Evolutionary conservation across 2,797 vertebrate species (phyloP), one percentile per base, ranked within the genome.

Genomic region (Harpagifer antarcticus): DNA sequence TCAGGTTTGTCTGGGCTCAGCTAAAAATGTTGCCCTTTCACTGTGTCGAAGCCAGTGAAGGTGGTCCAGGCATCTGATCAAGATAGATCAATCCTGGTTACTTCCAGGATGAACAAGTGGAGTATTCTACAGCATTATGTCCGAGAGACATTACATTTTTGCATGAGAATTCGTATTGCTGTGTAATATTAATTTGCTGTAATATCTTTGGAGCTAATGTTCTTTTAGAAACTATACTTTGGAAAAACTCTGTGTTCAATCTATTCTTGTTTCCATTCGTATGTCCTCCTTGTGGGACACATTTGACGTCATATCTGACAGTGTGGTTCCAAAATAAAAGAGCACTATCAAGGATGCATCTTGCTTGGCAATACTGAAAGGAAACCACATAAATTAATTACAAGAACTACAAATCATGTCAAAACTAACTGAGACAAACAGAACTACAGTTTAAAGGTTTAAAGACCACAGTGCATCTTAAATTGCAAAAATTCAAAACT

Each of bases 321-420:
- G 44, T n/a, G 19, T 55, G 14, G 74, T 77, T 82, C 44, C 60
- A 72, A 10, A 72, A 66, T 49, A 27, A 76, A 64, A 61, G 17
- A 19, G 19, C 2, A 0, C 17, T 62, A 42, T 61, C 57, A 68
- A 58, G 3, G n/a, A 67, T 60, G 31, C 48, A 55, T 72, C 42
- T 60, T 62, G 13, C 7, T 60, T 72, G 72, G 63, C 52, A 75
- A 53, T 9, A 33, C 14, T 0, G 3, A 72, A 57, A 63, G 44
- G 65, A 83, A 83, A 83, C 59, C n/a, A 23, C 44, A 13, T 9
- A 47, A 70, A 79, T 57, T 14, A 31, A 57, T 59, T n/a, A 54
- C 40, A 74, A 61, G 43, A 68, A 70, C 43, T 48, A 44, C 44
- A 74, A 80, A 78, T 79, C 54, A 60, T 75, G 61, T 84, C 61